Percentiles rank a stretch among this genome's conserved stretches.
Conservation (phyloP, 1,140 invertebrate species). For the Cataglyphis hispanica region DNA sequence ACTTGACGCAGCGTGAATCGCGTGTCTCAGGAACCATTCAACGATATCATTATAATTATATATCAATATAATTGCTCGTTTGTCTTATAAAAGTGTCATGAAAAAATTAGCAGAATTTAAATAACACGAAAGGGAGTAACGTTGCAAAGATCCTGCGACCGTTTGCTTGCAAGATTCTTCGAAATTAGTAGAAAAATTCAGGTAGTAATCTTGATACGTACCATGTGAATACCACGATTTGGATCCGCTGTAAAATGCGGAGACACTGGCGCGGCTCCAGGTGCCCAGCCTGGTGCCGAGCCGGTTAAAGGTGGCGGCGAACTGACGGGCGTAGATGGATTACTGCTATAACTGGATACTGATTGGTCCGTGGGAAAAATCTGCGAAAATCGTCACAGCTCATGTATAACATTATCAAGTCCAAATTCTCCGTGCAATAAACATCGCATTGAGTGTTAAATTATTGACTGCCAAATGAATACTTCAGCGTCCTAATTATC, state of each 20-base stretch:
- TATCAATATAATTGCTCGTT: neutral
- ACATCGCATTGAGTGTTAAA: neutral
- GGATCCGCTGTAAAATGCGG: constrained; percentile 87
- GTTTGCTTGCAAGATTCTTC: neutral
- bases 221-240: constrained; percentile 86
- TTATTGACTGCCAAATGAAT: too few relatives aligned
- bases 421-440: neutral
- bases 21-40: constrained; percentile 21
- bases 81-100: neutral
- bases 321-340: constrained; percentile 95
- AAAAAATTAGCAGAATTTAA: neutral
- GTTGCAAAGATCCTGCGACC: constrained; percentile 26
- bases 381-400: constrained; percentile 84
- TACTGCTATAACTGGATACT: constrained; percentile 96
- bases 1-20: neutral
- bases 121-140: neutral
- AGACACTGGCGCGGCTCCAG: constrained; percentile 87
- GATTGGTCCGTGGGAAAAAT: constrained; percentile 95
- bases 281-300: constrained; percentile 87
- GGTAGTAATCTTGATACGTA: constrained; percentile 76
- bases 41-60: neutral
- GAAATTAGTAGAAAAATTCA: constrained; percentile 29
- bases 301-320: constrained; percentile 93
- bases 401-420: neutral
- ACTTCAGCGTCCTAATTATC: too few relatives aligned